These are phyloP conservation scores for Luehdorfia chinensis DNA, from an alignment of 1,140 invertebrate species.

Conservation along the genomic window DNA sequence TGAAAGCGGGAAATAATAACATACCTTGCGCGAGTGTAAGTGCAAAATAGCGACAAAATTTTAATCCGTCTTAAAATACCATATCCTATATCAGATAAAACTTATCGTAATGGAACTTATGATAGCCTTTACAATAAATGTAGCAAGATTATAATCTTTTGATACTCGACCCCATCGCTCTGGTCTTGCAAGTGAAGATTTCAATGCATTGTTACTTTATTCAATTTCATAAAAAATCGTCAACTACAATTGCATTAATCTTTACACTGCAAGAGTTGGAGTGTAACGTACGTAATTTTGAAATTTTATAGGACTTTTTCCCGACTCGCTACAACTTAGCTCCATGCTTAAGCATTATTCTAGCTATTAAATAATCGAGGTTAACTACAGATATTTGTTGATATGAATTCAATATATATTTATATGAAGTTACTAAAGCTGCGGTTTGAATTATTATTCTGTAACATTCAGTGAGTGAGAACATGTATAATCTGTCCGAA, in stretches of 20 bases:
- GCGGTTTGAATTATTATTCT: background rate
- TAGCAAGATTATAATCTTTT: conserved; percentile 3
- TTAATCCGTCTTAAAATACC: conserved; percentile 8
- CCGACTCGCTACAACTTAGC: background rate
- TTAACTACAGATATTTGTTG: background rate
- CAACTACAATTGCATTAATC: background rate
- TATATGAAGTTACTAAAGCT: background rate
- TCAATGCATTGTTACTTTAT: no score
- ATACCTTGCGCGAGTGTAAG: background rate
- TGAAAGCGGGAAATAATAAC: background rate
- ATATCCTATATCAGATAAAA: conserved; percentile 6
- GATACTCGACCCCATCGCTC: background rate
- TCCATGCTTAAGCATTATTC: background rate
- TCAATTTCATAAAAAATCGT: background rate
- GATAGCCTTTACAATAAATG: conserved; percentile 1
- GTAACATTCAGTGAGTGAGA: no score
- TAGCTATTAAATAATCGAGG: background rate
- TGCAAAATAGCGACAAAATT: conserved; percentile 1
- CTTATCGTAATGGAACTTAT: conserved; percentile 3
- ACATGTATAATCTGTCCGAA: no score
- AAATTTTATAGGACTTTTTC: conserved; percentile 10
- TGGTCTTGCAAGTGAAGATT: background rate
- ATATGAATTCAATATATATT: background rate
- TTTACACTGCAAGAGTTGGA: background rate
- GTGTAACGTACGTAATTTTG: background rate